Evolutionary conservation across 1,140 invertebrate species (phyloP).

Genomic region (Temnothorax nylanderi): DNA sequence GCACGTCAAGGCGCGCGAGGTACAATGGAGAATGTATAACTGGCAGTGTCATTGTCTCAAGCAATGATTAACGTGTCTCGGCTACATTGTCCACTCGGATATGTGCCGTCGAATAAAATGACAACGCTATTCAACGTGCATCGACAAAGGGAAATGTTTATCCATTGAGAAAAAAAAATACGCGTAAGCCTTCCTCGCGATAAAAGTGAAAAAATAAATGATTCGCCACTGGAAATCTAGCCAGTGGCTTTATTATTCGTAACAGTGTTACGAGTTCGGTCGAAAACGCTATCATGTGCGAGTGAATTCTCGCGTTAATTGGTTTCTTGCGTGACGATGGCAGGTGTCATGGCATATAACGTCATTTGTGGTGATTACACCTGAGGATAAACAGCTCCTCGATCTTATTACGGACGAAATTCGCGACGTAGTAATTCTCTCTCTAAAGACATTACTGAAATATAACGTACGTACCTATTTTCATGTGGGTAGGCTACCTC

Average conservation of each 20-base stretch:
- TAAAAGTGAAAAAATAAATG: conserved; percentile 21
- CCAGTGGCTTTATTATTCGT: background rate
- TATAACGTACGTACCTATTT: background rate
- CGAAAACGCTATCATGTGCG: conserved; percentile 3
- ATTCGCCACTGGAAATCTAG: background rate
- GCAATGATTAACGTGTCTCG: conserved; percentile 41
- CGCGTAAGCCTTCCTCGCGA: background rate
- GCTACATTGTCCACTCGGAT: conserved; percentile 8
- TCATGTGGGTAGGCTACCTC: background rate
- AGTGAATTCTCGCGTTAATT: conserved; percentile 27
- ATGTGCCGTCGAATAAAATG: conserved; percentile 37
- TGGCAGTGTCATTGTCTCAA: conserved; percentile 41
- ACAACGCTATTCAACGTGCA: conserved; percentile 42
- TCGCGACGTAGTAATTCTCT: background rate
- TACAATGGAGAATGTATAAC: conserved; percentile 38
- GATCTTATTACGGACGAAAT: conserved; percentile 6
- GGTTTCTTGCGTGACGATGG: conserved; percentile 34
- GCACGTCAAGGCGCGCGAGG: background rate
- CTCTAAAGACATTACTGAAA: background rate
- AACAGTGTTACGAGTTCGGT: background rate
- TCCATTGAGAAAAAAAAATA: conserved; percentile 17
- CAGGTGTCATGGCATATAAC: background rate
- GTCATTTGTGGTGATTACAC: conserved; percentile 1
- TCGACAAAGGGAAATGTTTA: conserved; percentile 41
- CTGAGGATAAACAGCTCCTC: background rate